phyloP scores from a whole-genome alignment of 2,888 invertebrate genomes.

The Lithophane ornitopus region DNA sequence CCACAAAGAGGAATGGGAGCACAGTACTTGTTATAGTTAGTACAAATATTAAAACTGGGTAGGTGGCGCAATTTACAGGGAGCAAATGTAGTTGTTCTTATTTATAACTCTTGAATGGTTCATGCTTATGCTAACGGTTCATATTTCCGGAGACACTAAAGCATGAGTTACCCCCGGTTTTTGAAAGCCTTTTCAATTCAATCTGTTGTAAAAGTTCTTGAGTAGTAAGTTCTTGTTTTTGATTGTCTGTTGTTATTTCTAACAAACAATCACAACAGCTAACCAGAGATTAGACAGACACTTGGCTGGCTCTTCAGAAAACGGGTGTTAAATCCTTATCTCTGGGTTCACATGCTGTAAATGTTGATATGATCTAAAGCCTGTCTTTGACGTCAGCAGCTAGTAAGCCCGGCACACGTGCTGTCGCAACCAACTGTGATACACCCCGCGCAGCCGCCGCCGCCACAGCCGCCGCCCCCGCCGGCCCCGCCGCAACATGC shows the following conservation, averaged over 20 bases:
- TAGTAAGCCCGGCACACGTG: constrained; percentile 87
- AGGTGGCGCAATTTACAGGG: neutral
- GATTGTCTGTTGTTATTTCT: constrained; percentile 7
- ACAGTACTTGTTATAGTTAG: neutral
- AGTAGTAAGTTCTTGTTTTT: constrained; percentile 2
- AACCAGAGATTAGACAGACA: constrained; percentile 12
- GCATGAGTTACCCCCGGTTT: constrained; percentile 22
- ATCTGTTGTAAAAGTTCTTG: neutral
- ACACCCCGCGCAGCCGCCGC: constrained; percentile 87
- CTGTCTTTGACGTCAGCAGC: constrained; percentile 71
- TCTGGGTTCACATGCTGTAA: neutral
- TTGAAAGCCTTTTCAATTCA: constrained; percentile 3
- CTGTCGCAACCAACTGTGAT: constrained; percentile 87
- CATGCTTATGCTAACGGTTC: constrained; percentile 46
- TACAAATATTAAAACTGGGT: constrained; percentile 11
- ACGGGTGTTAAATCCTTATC: neutral
- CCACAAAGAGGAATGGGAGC: constrained; percentile 17
- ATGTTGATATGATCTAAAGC: constrained; percentile 20
- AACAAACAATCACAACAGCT: constrained; percentile 3
- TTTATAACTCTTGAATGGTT: constrained; percentile 11
- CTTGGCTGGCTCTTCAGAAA: constrained; percentile 1
- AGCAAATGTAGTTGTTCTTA: neutral
- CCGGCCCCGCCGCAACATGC: constrained; percentile 77
- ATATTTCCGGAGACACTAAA: constrained; percentile 42
- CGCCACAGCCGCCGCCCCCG: constrained; percentile 87